These are phyloP conservation scores for Hyles lineata DNA, from an alignment of 2,888 invertebrate species.

Conservation along the genomic window DNA sequence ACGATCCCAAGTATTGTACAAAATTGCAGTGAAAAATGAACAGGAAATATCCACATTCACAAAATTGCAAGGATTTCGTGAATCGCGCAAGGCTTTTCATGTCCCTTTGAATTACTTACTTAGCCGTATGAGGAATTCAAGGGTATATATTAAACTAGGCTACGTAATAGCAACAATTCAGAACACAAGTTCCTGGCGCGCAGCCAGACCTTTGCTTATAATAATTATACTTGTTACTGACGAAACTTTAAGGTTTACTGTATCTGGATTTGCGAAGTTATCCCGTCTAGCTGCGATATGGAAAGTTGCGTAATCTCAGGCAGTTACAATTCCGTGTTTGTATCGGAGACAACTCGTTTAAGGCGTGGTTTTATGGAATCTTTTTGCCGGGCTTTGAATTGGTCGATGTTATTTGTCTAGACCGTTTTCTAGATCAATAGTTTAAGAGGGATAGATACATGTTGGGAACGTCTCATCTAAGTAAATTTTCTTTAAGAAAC, in stretches of 20 bases:
- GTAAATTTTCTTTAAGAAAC: too few relatives aligned
- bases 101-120: neutral
- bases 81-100: neutral
- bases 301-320: constrained; percentile 12
- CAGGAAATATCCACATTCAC: neutral
- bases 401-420: too few relatives aligned
- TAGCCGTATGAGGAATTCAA: constrained; percentile 16
- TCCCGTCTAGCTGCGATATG: constrained; percentile 29
- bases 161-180: constrained; percentile 34
- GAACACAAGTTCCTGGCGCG: constrained; percentile 44
- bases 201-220: constrained; percentile 42
- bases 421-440: too few relatives aligned
- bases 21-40: neutral
- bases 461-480: too few relatives aligned
- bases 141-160: constrained; percentile 17
- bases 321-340: constrained; percentile 3
- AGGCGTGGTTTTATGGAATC: neutral
- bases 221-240: constrained; percentile 48
- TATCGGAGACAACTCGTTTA: neutral
- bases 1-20: too few relatives aligned
- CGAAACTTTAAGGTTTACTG: constrained; percentile 34
- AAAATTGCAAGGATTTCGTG: neutral
- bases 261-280: constrained; percentile 37
- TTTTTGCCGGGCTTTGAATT: too few relatives aligned
- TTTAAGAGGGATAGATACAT: too few relatives aligned